Conservation (phyloP, 2,113 vertebrate species). For the Mormyrus iriodes region DNA sequence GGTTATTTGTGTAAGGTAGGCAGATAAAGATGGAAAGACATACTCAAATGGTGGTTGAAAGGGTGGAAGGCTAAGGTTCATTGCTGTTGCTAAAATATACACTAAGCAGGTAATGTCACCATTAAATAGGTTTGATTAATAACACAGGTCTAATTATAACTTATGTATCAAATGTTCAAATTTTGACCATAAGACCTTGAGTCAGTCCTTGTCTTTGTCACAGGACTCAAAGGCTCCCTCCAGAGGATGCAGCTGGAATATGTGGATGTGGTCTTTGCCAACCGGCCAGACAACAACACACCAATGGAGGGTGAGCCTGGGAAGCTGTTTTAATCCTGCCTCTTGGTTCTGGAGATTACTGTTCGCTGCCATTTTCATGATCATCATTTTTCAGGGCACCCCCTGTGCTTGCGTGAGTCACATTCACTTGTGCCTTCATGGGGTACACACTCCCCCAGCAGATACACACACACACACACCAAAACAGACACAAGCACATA, state of each 20-base stretch:
- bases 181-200: not conserved
- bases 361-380: not conserved
- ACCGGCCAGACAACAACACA: slow-evolving; percentile 90
- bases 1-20: not conserved
- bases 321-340: not conserved
- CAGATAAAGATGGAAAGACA: not conserved
- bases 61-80: not conserved
- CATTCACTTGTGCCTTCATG: not conserved
- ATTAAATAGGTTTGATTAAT: not conserved
- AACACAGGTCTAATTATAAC: not conserved
- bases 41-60: not conserved
- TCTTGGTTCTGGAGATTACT: not conserved
- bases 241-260: slow-evolving; percentile 95
- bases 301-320: slow-evolving; percentile 91
- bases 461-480: not conserved
- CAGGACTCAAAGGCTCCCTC: slow-evolving; percentile 89
- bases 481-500: not conserved
- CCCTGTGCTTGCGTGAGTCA: not conserved
- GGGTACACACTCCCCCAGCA: not conserved
- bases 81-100: not conserved
- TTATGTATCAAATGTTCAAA: not conserved
- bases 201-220: not conserved
- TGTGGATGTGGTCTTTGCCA: slow-evolving; percentile 95
- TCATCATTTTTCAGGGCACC: not conserved
- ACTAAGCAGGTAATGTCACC: not conserved